Conservation (phyloP, 2,888 invertebrate genomes). For the Yponomeuta plumbellus region DNA sequence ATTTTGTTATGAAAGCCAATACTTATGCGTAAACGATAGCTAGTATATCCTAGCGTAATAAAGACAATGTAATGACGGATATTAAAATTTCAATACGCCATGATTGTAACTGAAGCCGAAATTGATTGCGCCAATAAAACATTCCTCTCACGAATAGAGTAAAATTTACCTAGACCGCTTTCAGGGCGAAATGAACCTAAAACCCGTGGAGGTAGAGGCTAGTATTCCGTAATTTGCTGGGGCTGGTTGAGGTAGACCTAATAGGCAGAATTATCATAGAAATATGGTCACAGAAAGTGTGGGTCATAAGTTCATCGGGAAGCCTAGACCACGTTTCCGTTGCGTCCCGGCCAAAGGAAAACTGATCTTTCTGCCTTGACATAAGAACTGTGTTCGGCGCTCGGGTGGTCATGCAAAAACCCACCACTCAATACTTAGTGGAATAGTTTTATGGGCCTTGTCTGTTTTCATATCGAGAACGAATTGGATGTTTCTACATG, state of each 20-base stretch:
- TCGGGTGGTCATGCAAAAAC: not conserved
- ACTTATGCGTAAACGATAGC: not conserved
- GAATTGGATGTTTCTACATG: not conserved
- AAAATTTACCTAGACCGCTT: not conserved
- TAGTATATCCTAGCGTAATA: not conserved
- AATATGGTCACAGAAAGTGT: conserved; percentile 3
- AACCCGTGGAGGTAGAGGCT: not conserved
- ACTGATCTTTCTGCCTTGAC: not conserved
- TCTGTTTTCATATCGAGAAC: not conserved
- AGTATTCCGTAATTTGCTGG: not conserved
- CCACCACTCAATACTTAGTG: not conserved
- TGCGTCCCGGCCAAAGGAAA: not conserved
- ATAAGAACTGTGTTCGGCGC: not conserved
- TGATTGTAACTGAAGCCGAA: not conserved
- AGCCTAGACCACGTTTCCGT: not conserved
- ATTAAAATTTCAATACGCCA: conserved; percentile 2
- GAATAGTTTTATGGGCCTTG: not conserved
- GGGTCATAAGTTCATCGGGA: not conserved
- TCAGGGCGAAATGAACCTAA: not conserved
- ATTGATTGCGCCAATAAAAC: conserved; percentile 3
- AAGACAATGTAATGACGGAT: not conserved
- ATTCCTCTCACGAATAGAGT: not conserved
- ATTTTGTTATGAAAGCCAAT: not conserved
- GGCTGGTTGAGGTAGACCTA: conserved; percentile 1
- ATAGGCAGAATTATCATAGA: conserved; percentile 9